Evolutionary conservation across 2,113 vertebrate genomes (phyloP).

Genomic region (Erythrolamprus reginae): DNA sequence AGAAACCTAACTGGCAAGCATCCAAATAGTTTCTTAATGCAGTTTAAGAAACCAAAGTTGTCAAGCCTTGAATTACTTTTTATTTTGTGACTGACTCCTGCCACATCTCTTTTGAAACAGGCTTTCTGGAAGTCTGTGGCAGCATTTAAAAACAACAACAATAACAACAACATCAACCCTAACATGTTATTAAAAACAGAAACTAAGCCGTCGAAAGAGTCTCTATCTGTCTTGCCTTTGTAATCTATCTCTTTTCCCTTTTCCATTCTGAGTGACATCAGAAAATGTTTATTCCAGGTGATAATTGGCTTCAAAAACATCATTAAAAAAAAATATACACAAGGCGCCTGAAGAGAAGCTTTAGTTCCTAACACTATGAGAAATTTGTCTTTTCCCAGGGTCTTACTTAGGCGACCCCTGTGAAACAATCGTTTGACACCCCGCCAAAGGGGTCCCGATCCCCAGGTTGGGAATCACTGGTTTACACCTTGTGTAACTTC

Average conservation of each 20-base stretch:
- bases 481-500: too few relatives aligned
- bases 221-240: not conserved
- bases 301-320: not conserved
- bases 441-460: too few relatives aligned
- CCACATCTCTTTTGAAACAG: not conserved
- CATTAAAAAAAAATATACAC: not conserved
- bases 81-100: not conserved
- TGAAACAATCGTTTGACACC: too few relatives aligned
- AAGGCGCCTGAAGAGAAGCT: too few relatives aligned
- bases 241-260: not conserved
- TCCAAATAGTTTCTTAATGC: constrained; percentile 6
- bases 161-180: too few relatives aligned
- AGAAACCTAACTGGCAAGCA: constrained; percentile 49
- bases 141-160: not conserved
- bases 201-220: not conserved
- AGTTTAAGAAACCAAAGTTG: constrained; percentile 27
- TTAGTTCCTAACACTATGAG: too few relatives aligned
- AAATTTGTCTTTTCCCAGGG: too few relatives aligned
- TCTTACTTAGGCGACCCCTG: too few relatives aligned
- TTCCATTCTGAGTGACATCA: not conserved
- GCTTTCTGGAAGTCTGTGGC: not conserved
- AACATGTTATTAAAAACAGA: not conserved
- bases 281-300: not conserved
- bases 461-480: too few relatives aligned
- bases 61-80: not conserved